Evolutionary conservation across 2,113 vertebrate genomes (phyloP).

Genomic region (Mungos mungo): DNA sequence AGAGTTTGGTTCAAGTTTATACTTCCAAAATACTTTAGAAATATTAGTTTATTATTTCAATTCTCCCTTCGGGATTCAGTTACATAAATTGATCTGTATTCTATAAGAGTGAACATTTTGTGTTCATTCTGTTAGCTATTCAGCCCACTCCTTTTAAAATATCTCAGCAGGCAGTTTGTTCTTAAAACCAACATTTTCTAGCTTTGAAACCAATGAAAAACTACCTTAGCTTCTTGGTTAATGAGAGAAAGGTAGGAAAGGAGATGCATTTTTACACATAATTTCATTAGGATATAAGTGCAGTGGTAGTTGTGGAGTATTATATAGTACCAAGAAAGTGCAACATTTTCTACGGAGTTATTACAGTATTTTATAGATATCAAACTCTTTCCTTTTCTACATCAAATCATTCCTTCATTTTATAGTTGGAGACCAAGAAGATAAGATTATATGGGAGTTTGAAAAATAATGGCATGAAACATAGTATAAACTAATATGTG

Average conservation of each 20-base stretch:
- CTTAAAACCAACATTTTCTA: constrained; percentile 72
- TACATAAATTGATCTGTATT: constrained; percentile 59
- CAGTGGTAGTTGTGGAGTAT: constrained; percentile 50
- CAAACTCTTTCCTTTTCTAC: neutral
- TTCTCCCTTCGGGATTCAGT: neutral
- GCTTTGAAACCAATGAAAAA: constrained; percentile 76
- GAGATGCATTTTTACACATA: constrained; percentile 65
- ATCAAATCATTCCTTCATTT: neutral
- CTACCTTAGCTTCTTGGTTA: constrained; percentile 78
- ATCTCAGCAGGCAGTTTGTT: constrained; percentile 81
- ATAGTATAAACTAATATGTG: neutral
- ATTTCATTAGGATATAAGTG: constrained; percentile 61
- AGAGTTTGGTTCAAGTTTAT: neutral
- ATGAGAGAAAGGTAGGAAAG: constrained; percentile 81
- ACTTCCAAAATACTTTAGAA: constrained; percentile 36
- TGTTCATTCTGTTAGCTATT: constrained; percentile 71
- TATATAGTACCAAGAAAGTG: constrained; percentile 59
- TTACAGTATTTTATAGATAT: neutral
- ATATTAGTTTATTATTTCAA: constrained; percentile 12
- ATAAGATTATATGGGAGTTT: neutral
- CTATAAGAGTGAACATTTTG: constrained; percentile 65
- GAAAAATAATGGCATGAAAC: neutral
- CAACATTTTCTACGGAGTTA: neutral
- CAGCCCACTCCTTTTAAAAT: constrained; percentile 73
- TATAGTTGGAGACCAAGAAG: neutral